Percentiles rank a stretch among this genome's conserved stretches.
These are phyloP conservation scores for Hylia prasina DNA, from an alignment of 2,113 vertebrate genomes.

Conservation along the genomic window DNA sequence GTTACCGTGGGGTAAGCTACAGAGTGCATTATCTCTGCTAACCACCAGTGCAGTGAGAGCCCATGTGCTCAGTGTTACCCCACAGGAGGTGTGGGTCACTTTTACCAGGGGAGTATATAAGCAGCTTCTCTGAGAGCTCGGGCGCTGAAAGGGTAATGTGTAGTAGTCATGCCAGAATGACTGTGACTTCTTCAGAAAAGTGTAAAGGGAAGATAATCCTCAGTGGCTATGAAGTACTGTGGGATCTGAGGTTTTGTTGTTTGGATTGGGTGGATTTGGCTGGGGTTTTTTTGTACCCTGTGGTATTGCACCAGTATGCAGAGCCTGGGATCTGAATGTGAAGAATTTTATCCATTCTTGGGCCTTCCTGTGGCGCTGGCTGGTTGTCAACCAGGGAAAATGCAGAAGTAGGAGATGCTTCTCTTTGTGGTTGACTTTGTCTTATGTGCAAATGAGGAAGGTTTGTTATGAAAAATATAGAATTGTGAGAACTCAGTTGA, in stretches of 20 bases:
- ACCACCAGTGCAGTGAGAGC: not conserved
- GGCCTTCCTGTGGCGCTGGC: not conserved
- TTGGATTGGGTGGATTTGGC: not conserved
- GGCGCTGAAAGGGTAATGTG: not conserved
- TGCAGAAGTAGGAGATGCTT: not conserved
- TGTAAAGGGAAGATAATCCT: rapidly evolving
- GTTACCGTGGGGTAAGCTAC: not conserved
- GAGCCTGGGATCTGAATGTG: not conserved
- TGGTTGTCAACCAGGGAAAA: not conserved
- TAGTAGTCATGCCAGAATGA: not conserved
- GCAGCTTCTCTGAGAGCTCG: not conserved
- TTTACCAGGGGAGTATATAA: rapidly evolving
- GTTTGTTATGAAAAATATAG: not conserved
- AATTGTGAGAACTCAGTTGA: not conserved
- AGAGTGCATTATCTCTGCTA: not conserved
- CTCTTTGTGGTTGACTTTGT: not conserved
- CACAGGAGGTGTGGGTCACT: not conserved
- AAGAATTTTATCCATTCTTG: not conserved
- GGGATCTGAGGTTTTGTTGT: not conserved
- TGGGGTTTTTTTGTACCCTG: not conserved
- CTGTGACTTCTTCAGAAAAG: not conserved
- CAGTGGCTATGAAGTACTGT: not conserved
- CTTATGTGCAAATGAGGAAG: not conserved
- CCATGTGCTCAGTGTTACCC: rapidly evolving
- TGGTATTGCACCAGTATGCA: not conserved